phyloP scores from a whole-genome alignment of 1,140 invertebrate species.

The Drosophila neocordata region DNA sequence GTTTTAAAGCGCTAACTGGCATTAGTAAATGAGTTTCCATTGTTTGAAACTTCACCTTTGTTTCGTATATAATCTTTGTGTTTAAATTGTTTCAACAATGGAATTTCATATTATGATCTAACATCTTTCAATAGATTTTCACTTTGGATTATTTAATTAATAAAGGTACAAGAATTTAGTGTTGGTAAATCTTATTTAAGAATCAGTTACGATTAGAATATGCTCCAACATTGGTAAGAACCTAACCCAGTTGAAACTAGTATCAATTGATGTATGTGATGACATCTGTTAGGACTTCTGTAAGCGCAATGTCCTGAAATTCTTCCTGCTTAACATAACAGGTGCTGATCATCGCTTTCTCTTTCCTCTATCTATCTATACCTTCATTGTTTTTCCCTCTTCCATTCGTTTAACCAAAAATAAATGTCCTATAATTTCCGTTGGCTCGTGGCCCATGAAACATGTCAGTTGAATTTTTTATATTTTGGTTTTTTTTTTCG shows the following conservation, averaged over 20 bases:
- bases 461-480: conserved; percentile 8
- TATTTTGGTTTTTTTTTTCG: conserved; percentile 1
- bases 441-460: conserved; percentile 18
- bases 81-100: too few relatives aligned
- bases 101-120: too few relatives aligned
- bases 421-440: conserved; percentile 24
- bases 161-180: too few relatives aligned
- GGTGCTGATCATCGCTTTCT: conserved; percentile 6
- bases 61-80: too few relatives aligned
- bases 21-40: background rate
- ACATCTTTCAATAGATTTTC: too few relatives aligned
- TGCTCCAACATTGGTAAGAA: too few relatives aligned
- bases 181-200: too few relatives aligned
- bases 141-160: too few relatives aligned
- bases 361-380: background rate
- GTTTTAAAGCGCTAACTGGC: background rate
- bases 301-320: background rate
- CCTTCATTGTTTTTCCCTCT: background rate
- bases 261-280: background rate
- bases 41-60: background rate
- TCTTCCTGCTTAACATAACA: conserved; percentile 3
- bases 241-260: too few relatives aligned
- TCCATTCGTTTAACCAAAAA: background rate
- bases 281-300: background rate
- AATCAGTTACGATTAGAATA: too few relatives aligned